phyloP scores from a whole-genome alignment of 2,888 invertebrate genomes.

The Heliconius charithonia region DNA sequence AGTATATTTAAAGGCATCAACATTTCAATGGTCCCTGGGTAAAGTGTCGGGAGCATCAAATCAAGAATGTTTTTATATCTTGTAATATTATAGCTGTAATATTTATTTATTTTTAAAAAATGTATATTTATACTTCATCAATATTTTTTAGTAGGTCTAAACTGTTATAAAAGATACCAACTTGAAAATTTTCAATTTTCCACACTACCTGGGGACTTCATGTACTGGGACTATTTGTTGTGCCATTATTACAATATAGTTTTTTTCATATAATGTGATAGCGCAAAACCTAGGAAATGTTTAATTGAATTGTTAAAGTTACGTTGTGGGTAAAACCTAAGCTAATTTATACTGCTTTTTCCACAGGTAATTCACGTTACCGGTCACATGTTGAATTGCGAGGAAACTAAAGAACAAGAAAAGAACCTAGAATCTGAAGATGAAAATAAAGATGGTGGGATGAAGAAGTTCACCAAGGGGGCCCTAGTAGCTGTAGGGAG shows the following conservation, averaged over 20 bases:
- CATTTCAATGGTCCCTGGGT: no score
- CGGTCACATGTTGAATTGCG: constrained; percentile 87
- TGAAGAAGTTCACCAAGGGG: constrained; percentile 63
- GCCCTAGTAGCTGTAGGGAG: constrained; percentile 90
- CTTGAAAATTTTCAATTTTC: no score
- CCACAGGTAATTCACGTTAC: constrained; percentile 93
- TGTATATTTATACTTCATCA: no score
- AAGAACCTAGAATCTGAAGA: constrained; percentile 58
- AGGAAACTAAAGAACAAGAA: constrained; percentile 56
- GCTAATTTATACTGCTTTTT: constrained; percentile 27
- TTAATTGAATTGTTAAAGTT: no score
- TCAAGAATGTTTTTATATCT: no score
- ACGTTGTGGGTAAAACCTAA: background rate
- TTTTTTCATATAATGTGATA: background rate
- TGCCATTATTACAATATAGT: background rate
- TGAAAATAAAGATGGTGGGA: constrained; percentile 64
- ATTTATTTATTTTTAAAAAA: no score
- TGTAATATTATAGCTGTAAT: no score
- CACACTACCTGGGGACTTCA: background rate
- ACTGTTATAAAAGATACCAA: no score
- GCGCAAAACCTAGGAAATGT: background rate
- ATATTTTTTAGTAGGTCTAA: no score
- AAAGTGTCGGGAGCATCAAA: no score
- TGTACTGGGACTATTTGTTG: background rate
- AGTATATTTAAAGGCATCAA: no score